Conservation (phyloP, 2,113 vertebrate genomes). For the Myocastor coypus region DNA sequence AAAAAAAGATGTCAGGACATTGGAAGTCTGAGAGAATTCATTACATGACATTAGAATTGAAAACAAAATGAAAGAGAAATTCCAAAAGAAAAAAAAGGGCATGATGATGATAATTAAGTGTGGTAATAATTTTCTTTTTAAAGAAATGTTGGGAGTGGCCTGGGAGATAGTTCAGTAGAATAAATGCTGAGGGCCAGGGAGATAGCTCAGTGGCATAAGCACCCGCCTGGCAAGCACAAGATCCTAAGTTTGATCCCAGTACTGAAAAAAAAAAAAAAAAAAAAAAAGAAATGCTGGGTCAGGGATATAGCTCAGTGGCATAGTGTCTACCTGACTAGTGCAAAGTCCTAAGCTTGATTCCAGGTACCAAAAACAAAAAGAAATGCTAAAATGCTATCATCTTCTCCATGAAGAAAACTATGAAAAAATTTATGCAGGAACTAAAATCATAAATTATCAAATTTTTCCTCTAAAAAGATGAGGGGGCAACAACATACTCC, state of each 20-base stretch:
- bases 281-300: constrained; percentile 20
- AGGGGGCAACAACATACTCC: not conserved
- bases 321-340: no score
- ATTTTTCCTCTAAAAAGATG: not conserved
- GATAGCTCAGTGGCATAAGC: no score
- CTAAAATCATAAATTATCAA: not conserved
- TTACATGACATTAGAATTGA: not conserved
- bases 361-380: no score
- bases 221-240: no score
- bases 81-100: constrained; percentile 8
- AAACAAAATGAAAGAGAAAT: constrained; percentile 13
- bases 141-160: constrained; percentile 10
- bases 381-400: not conserved
- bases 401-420: constrained; percentile 37
- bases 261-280: no score
- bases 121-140: constrained; percentile 10
- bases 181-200: no score
- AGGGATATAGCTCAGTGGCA: no score
- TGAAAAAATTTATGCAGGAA: not conserved
- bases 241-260: no score
- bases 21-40: constrained; percentile 2
- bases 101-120: not conserved
- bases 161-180: no score
- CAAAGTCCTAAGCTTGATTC: no score
- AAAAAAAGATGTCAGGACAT: not conserved